These are phyloP conservation scores for Aquatica leii DNA, from an alignment of 2,888 invertebrate genomes.

Conservation along the genomic window DNA sequence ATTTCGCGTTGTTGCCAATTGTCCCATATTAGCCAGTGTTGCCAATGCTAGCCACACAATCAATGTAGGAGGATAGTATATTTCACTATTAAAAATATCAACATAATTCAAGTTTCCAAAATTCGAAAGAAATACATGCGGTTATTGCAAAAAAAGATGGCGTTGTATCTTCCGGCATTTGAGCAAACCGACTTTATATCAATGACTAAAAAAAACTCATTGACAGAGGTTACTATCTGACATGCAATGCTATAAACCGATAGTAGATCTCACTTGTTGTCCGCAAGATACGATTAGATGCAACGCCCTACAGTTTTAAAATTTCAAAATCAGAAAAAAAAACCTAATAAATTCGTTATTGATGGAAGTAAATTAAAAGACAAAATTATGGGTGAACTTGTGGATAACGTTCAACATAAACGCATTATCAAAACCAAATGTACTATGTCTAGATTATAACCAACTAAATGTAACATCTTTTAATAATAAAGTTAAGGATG, in stretches of 20 bases:
- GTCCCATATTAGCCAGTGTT: no score
- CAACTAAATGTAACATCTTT: conserved; percentile 8
- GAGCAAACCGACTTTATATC: conserved; percentile 84
- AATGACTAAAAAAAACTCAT: conserved; percentile 91
- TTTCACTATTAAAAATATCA: conserved; percentile 52
- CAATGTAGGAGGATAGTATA: no score
- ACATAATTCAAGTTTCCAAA: conserved; percentile 78
- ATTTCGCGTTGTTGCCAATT: no score
- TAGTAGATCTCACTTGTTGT: conserved; percentile 90
- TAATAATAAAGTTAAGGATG: conserved; percentile 48
- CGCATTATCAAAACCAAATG: conserved; percentile 24
- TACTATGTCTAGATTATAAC: conserved; percentile 24
- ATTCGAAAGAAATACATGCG: conserved; percentile 76
- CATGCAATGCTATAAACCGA: conserved; percentile 94
- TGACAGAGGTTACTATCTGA: conserved; percentile 95
- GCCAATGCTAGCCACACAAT: no score
- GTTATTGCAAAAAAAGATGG: conserved; percentile 81
- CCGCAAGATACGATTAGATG: conserved; percentile 97
- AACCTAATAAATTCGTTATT: conserved; percentile 76
- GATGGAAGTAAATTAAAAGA: conserved; percentile 56
- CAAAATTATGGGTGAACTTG: not conserved
- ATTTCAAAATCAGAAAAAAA: conserved; percentile 93
- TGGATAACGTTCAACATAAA: conserved; percentile 7
- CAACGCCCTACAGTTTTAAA: conserved; percentile 78
- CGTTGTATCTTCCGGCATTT: conserved; percentile 85